Evolutionary conservation across 2,797 vertebrate genomes (phyloP).

Genomic region (Tangara arthus): DNA sequence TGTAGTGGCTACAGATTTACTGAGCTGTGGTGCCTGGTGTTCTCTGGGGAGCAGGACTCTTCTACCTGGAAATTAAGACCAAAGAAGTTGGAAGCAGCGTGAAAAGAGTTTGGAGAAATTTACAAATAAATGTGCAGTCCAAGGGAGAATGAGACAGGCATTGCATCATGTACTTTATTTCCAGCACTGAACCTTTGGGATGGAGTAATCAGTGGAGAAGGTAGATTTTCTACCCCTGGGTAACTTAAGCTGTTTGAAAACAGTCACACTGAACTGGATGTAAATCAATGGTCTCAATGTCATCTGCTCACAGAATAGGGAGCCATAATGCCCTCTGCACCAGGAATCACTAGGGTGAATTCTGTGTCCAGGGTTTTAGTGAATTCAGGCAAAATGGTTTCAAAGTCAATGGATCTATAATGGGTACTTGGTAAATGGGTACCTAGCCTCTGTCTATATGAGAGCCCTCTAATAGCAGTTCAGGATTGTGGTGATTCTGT

Average conservation of each 20-base stretch:
- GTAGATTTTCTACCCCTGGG: not conserved
- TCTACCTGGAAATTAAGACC: conserved; percentile 20
- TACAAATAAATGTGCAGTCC: not conserved
- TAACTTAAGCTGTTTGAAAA: not conserved
- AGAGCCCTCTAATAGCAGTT: not conserved
- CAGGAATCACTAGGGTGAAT: not conserved
- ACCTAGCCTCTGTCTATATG: not conserved
- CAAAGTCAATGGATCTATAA: not conserved
- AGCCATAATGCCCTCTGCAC: not conserved
- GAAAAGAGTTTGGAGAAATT: not conserved
- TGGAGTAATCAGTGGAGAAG: not conserved
- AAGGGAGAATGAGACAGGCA: not conserved
- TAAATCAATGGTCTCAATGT: not conserved
- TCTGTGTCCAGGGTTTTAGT: not conserved
- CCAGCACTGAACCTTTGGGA: not conserved
- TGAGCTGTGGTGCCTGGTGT: not conserved
- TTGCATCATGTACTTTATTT: not conserved
- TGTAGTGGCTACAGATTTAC: conserved; percentile 29
- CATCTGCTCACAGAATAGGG: not conserved
- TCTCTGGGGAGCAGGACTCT: not conserved
- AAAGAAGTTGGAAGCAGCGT: not conserved
- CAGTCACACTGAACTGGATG: not conserved
- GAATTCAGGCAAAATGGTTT: not conserved
- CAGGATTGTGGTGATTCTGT: not conserved
- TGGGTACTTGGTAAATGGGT: not conserved